These are phyloP conservation scores for Macrosteles quadrilineatus DNA, from an alignment of 1,140 invertebrate species.

Conservation along the genomic window DNA sequence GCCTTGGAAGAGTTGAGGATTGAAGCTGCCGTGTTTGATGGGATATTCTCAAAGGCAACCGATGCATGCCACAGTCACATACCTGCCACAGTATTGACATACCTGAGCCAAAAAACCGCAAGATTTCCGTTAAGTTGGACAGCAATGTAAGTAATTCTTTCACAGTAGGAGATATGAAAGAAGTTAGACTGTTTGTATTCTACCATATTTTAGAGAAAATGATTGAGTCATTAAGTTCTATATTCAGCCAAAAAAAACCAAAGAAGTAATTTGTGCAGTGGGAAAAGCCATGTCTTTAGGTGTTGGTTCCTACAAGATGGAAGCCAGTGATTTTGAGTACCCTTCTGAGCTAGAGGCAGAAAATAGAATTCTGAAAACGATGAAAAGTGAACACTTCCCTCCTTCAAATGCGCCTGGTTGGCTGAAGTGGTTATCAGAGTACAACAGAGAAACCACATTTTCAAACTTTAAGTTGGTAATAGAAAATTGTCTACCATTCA, in stretches of 20 bases:
- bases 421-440: not conserved
- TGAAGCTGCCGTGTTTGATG: slow-evolving; percentile 26
- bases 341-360: not conserved
- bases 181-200: slow-evolving; percentile 32
- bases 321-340: not conserved
- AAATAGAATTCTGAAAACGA: not conserved
- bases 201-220: slow-evolving; percentile 29
- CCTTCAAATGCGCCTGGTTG: not conserved
- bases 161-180: slow-evolving; percentile 8
- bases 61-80: not conserved
- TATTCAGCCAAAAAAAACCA: slow-evolving; percentile 27
- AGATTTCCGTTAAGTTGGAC: slow-evolving; percentile 21
- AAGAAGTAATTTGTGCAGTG: slow-evolving; percentile 26
- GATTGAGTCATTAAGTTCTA: slow-evolving; percentile 11
- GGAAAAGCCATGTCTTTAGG: slow-evolving; percentile 13
- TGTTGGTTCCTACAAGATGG: not conserved
- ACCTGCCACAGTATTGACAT: slow-evolving; percentile 34
- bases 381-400: not conserved
- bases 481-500: not conserved
- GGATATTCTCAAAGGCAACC: slow-evolving; percentile 24
- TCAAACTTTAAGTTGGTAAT: not conserved
- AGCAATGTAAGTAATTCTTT: not conserved
- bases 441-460: not conserved
- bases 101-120: slow-evolving; percentile 30
- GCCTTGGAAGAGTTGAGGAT: slow-evolving; percentile 31